Evolutionary conservation across 1,140 invertebrate genomes (phyloP), one percentile per base, ranked within the genome.

Genomic region (Trichonephila clavipes): DNA sequence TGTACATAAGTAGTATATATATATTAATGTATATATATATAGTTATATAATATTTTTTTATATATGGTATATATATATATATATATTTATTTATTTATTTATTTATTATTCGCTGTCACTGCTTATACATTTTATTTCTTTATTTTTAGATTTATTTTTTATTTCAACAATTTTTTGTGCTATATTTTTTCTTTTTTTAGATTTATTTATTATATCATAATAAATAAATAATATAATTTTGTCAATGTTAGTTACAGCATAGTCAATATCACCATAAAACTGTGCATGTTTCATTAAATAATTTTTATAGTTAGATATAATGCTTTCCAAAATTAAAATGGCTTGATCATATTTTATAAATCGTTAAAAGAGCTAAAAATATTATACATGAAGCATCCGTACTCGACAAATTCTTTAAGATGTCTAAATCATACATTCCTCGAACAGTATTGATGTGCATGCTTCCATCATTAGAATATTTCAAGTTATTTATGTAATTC

Each of bases 401-500:
- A 34, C 88, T 69, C 0, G 88, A 90, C 14, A 90, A 61, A 28
- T 8, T 77, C 12, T 24, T 77, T 59, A 90, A 24, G 8, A 19
- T 0, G 59, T 72, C 66, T 7, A 90, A 77, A 58, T 58, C 12
- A 77, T 90, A 90, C 40, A 90, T 90, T 77, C 77, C 2, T 14
- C 69, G 40, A 59, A 90, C 18, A 24, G 40, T 77, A n/a, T 90
- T 34, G 2, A 28, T 19, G 77, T 90, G 69, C 4, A 1, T 21
- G n/a, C 19, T 24, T 10, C 77, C 44, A 58, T 34, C 66, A 51
- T 12, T 28, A 14, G n/a, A 12, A 34, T 40, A 66, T 34, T 81
- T 90, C 34, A 90, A 77, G 77, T 90, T 72, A 58, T 90, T 69
- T n/a, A 90, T 19, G n/a, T 90, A 90, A 90, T 90, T 77, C 59